Evolutionary conservation across 2,113 vertebrate species (phyloP).

Genomic region (Scomber japonicus): DNA sequence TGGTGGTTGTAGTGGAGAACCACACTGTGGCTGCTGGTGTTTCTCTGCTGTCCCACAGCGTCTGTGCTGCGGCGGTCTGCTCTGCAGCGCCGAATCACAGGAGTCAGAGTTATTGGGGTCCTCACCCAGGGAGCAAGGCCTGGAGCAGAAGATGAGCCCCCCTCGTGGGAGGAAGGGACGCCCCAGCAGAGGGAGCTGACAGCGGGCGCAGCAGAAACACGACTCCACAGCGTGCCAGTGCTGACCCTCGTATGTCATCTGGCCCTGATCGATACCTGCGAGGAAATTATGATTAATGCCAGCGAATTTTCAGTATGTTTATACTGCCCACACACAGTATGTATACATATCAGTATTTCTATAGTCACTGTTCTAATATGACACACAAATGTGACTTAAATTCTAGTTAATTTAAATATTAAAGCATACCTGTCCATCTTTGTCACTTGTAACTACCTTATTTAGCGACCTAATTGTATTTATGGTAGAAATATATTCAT

Average conservation of each 20-base stretch:
- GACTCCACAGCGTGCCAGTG: conserved; percentile 92
- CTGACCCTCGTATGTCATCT: conserved; percentile 93
- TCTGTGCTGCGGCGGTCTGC: conserved; percentile 61
- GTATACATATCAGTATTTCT: not conserved
- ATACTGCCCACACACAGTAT: no score
- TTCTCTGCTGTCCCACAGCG: conserved; percentile 49
- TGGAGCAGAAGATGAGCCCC: conserved; percentile 93
- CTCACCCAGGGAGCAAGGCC: conserved; percentile 89
- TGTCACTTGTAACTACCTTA: no score
- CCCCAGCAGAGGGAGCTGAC: conserved; percentile 87
- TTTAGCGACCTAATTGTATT: no score
- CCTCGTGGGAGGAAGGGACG: conserved; percentile 89
- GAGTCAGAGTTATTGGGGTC: conserved; percentile 87
- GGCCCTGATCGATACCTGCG: conserved; percentile 91
- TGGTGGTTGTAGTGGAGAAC: conserved; percentile 72
- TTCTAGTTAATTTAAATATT: not conserved
- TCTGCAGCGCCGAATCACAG: conserved; percentile 87
- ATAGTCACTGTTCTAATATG: no score
- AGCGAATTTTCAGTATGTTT: not conserved
- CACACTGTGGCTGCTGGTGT: conserved; percentile 60
- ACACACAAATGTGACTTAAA: not conserved
- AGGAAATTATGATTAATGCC: not conserved
- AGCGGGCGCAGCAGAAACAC: conserved; percentile 92
- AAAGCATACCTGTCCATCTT: no score
- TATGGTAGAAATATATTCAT: no score